These are phyloP conservation scores for Tetropium fuscum DNA, from an alignment of 2,888 invertebrate species.

Conservation along the genomic window DNA sequence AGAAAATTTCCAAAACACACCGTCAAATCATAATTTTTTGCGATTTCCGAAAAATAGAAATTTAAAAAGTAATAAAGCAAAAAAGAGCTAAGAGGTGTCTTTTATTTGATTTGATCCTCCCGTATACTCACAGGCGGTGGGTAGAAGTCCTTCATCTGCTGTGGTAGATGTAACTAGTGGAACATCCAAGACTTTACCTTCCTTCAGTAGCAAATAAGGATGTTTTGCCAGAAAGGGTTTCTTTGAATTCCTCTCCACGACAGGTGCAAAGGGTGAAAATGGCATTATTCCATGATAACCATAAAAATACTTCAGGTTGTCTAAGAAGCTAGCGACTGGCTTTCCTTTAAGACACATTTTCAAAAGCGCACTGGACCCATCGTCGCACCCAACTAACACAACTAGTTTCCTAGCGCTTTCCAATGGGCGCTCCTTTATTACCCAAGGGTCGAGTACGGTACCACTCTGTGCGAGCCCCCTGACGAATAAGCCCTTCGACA, in stretches of 20 bases:
- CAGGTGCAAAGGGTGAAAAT: slow-evolving; percentile 54
- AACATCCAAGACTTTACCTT: slow-evolving; percentile 72
- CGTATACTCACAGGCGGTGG: too few relatives aligned
- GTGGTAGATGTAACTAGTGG: slow-evolving; percentile 78
- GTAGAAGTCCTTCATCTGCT: slow-evolving; percentile 82
- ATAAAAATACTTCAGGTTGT: slow-evolving; percentile 38
- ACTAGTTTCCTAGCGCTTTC: slow-evolving; percentile 74
- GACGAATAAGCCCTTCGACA: slow-evolving; percentile 65
- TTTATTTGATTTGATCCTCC: too few relatives aligned
- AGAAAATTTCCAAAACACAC: too few relatives aligned
- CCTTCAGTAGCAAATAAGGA: slow-evolving; percentile 72
- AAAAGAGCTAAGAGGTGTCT: too few relatives aligned
- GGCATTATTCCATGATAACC: slow-evolving; percentile 45
- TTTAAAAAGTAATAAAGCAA: too few relatives aligned
- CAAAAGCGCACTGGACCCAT: slow-evolving; percentile 65
- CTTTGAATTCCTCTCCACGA: slow-evolving; percentile 59
- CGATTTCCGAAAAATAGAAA: too few relatives aligned
- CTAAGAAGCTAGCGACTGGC: slow-evolving; percentile 72
- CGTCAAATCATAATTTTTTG: too few relatives aligned
- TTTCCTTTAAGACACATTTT: slow-evolving; percentile 72
- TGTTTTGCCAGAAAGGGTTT: slow-evolving; percentile 75
- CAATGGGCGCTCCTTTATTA: slow-evolving; percentile 69
- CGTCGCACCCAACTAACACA: slow-evolving; percentile 73
- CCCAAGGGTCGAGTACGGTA: slow-evolving; percentile 71
- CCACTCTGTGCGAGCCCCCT: slow-evolving; percentile 79